Evolutionary conservation across 1,140 invertebrate species (phyloP), one percentile per base, ranked within the genome.

Genomic region (Leptinotarsa defecta): DNA sequence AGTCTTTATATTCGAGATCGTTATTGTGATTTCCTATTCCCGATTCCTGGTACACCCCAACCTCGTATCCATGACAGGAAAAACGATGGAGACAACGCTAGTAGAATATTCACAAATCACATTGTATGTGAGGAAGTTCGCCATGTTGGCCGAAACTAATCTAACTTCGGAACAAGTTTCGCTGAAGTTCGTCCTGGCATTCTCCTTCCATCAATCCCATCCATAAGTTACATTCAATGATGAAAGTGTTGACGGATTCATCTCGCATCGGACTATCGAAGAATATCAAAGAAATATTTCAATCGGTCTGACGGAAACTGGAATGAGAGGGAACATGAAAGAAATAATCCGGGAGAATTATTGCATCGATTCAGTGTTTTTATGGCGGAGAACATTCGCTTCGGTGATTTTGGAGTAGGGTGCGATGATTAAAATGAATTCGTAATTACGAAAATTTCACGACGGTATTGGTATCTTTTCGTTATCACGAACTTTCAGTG

Each of bases 181-280:
- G 27, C 4, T 3, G 3, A 57, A 57, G 15, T 57, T 57, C 52
- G 34, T 57, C 52, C 15, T 5, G 3, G 52, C 6, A 15, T 19
- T 57, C 52, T 57, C 15, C 52, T 57, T 43, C 34, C 34, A 43
- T 43, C 34, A 8, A 43, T 11, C 34, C 34, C 34, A 57, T 57
- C 52, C 52, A 57, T 57, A 57, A 57, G 52, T 57, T 57, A 57
- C 52, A 57, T 57, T 57, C 52, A 57, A 57, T 57, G n/a, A 57
- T 57, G 52, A 57, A 57, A 57, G 52, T 57, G 52, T 57, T 57
- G 52, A 57, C 52, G 52, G 52, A 57, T 57, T 57, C 52, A 57
- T 57, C 52, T 57, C 52, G 52, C 52, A 57, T 57, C n/a, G 52
- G 52, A 57, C 52, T 2, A 57, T 57, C 13, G 52, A 6, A 57